Base-by-base conservation (phyloP, 2,888 invertebrate species). In the Labia minor region DNA sequence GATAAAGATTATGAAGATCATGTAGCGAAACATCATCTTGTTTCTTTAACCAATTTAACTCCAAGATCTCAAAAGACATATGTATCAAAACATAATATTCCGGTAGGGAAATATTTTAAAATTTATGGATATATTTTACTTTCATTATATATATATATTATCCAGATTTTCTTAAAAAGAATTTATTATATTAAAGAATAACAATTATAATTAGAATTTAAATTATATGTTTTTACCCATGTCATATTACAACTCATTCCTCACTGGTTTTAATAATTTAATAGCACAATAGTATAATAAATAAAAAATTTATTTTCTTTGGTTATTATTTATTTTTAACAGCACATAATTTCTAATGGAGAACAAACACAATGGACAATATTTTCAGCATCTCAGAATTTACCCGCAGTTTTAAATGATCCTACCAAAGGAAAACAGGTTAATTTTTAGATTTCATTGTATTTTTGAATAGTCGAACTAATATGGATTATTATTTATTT, bases 391-490 rank as follows among this genome's bases (percentile, higher is more conserved):
- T 86, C 92, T 65, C 96, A 96, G 79, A 97, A 96, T 79, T 82
- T 98, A 71, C 93, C 97, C 37, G 95, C 96, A 67, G 95, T 95
- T 71, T 83, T 98, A 70, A 97, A 96, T 80, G 96, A 98, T 78
- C 97, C 97, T 0, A 88, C 89, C 70, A 87, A 89, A 75, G 90
- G 95, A 71, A 97, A 95, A 78, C 90, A 92, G 77, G 85, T 84
- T 70, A 87, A 67, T 65, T 26, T 33, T 61, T 14, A 6, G 4
- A n/a, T n/a, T n/a, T n/a, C n/a, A n/a, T n/a, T 68, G 19, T 18
- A 1, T 37, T n/a, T 67, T 14, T 26, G n/a, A n/a, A n/a, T n/a
- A n/a, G n/a, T n/a, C n/a, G n/a, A 19, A 16, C 20, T 65, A 14
- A 26, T 61, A 19, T 66, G 63, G 21, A 21, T 49, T 66, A 67